Percentiles rank a stretch among this genome's conserved stretches.
Conservation (phyloP, 2,113 vertebrate genomes). For the Caretta caretta region DNA sequence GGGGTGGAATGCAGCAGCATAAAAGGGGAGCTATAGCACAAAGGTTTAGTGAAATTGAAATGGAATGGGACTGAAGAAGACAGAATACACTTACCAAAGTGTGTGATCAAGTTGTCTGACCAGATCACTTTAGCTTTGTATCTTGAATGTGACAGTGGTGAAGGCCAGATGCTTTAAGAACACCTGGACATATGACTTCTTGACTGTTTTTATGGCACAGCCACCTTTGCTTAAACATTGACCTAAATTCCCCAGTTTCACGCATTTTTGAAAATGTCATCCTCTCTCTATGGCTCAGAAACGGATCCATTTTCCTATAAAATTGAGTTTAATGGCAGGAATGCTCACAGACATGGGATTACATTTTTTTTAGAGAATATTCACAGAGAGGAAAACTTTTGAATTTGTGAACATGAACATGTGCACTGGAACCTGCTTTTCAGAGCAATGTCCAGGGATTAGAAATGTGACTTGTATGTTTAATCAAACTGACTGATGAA, state of each 20-base stretch:
- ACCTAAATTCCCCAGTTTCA: slow-evolving; percentile 6
- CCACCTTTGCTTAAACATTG: slow-evolving; percentile 1
- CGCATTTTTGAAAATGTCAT: slow-evolving; percentile 21
- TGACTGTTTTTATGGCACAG: not conserved
- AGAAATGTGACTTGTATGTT: slow-evolving; percentile 11
- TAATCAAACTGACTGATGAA: slow-evolving; percentile 54
- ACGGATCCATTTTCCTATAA: slow-evolving; percentile 38
- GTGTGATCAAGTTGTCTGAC: slow-evolving; percentile 1
- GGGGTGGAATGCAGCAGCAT: slow-evolving; percentile 12
- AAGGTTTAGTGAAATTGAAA: not conserved
- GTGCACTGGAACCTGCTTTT: slow-evolving; percentile 64
- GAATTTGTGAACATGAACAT: slow-evolving; percentile 73
- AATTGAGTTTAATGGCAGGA: slow-evolving; percentile 68
- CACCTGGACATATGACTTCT: not conserved
- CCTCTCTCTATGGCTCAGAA: slow-evolving; percentile 15
- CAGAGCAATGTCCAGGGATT: slow-evolving; percentile 5
- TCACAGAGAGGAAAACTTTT: slow-evolving; percentile 70
- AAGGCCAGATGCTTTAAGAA: slow-evolving; percentile 15
- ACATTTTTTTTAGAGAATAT: slow-evolving; percentile 57
- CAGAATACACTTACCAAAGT: slow-evolving; percentile 16
- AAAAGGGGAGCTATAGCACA: not conserved
- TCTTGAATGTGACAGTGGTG: slow-evolving; percentile 19
- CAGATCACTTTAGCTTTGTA: not conserved
- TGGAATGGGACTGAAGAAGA: slow-evolving; percentile 30
- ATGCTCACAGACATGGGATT: not conserved